phyloP scores from a whole-genome alignment of 1,140 invertebrate genomes.

The Chironomus tepperi region DNA sequence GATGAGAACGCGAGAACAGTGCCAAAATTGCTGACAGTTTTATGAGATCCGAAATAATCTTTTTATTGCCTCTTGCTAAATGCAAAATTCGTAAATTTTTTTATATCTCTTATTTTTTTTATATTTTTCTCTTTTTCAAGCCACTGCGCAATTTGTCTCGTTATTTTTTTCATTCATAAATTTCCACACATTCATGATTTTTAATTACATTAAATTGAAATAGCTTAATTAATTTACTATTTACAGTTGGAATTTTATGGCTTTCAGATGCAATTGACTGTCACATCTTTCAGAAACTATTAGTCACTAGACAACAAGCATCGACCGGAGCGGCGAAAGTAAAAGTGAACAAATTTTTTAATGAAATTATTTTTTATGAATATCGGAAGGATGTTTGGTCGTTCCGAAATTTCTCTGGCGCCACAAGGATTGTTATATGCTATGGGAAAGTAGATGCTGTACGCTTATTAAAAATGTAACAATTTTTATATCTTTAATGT shows the following conservation, averaged over 20 bases:
- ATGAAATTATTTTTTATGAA: no score
- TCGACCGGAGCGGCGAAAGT: not conserved
- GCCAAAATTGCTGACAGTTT: slow-evolving; percentile 10
- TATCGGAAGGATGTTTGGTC: not conserved
- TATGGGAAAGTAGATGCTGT: no score
- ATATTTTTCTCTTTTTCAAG: no score
- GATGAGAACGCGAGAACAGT: not conserved
- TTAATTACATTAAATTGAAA: not conserved
- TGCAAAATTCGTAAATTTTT: slow-evolving; percentile 13
- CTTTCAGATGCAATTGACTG: slow-evolving; percentile 1
- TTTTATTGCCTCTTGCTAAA: slow-evolving; percentile 22
- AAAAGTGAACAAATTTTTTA: not conserved
- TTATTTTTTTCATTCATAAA: slow-evolving; percentile 7
- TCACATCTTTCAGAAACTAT: not conserved
- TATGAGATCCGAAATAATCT: slow-evolving; percentile 19
- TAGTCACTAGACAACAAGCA: not conserved
- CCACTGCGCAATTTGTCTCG: not conserved
- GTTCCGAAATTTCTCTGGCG: not conserved
- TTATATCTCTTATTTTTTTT: not conserved
- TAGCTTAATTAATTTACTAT: slow-evolving; percentile 14
- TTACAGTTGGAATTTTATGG: slow-evolving; percentile 9
- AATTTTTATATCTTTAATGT: no score
- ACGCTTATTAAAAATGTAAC: no score
- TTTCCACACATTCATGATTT: not conserved
- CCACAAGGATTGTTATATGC: not conserved